Evolutionary conservation across 2,888 invertebrate genomes (phyloP), one percentile per base, ranked within the genome.

Genomic region (Notocelia uddmanniana): DNA sequence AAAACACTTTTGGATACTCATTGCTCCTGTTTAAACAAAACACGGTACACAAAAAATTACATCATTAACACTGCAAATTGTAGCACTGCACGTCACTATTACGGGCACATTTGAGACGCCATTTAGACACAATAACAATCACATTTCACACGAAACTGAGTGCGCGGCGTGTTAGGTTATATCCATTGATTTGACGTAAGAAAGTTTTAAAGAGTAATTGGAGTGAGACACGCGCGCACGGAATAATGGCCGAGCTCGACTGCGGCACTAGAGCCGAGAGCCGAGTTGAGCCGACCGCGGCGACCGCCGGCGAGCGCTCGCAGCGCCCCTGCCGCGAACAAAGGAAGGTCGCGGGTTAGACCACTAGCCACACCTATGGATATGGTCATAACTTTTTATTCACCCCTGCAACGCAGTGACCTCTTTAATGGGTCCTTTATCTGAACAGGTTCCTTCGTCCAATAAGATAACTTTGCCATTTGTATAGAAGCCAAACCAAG

Each of bases 121-220:
- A 68, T 73, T 74, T 69, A 76, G 72, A 81, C 79, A 84, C 79
- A 84, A 85, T 81, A 80, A 80, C 71, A 84, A 83, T 90, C 87
- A 91, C 92, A 92, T 92, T 87, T 84, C 87, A 83, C 77, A 83
- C 76, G 78, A 78, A 78, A 75, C 74, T 76, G 82, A 85, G 83
- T 80, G 81, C 86, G 85, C 85, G 84, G 74, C 79, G 79, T 86
- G 85, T 93, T 93, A 93, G 92, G 93, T 93, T 93, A 93, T 93
- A 93, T 93, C 93, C 93, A 93, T 93, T 91, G 91, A 91, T 90
- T 90, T 90, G 90, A 91, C 92, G 92, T 93, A 93, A 92, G 85
- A 93, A 93, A 93, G 92, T 93, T 93, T 93, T 84, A 82, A 73
- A 75, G 68, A 57, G 73, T 74, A 77, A 77, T 79, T 81, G 78